These are phyloP conservation scores for Graphium colonna DNA, from an alignment of 2,888 invertebrate genomes.

Conservation along the genomic window DNA sequence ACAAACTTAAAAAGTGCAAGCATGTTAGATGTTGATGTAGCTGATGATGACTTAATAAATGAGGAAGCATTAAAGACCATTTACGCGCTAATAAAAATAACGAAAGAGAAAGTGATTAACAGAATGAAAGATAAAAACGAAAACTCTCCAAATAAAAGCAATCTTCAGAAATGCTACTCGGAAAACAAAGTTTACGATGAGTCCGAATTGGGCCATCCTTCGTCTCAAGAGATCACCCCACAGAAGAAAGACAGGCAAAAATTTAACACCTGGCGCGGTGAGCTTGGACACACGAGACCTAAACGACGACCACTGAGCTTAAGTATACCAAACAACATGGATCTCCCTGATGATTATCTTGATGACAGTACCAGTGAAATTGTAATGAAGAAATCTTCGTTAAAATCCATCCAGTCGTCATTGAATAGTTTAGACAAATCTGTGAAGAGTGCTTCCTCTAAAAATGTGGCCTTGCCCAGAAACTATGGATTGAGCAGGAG, in stretches of 20 bases:
- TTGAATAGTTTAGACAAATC: conserved; percentile 61
- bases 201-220: conserved; percentile 52
- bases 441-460: conserved; percentile 52
- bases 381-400: conserved; percentile 54
- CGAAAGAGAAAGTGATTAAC: conserved; percentile 72
- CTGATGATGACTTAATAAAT: conserved; percentile 71
- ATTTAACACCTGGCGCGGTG: conserved; percentile 64
- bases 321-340: conserved; percentile 63
- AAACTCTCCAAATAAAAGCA: conserved; percentile 47
- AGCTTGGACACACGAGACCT: conserved; percentile 41
- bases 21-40: conserved; percentile 61
- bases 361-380: conserved; percentile 45
- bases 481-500: conserved; percentile 80
- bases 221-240: conserved; percentile 62
- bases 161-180: conserved; percentile 61
- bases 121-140: conserved; percentile 61
- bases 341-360: conserved; percentile 59
- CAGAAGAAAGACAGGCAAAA: conserved; percentile 55
- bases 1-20: conserved; percentile 50
- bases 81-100: conserved; percentile 71
- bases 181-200: conserved; percentile 65
- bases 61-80: conserved; percentile 78
- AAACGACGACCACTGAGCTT: conserved; percentile 70
- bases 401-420: conserved; percentile 67
- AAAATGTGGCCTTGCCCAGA: conserved; percentile 77